phyloP scores from a whole-genome alignment of 2,113 vertebrate species.

The Muscicapa adusta region DNA sequence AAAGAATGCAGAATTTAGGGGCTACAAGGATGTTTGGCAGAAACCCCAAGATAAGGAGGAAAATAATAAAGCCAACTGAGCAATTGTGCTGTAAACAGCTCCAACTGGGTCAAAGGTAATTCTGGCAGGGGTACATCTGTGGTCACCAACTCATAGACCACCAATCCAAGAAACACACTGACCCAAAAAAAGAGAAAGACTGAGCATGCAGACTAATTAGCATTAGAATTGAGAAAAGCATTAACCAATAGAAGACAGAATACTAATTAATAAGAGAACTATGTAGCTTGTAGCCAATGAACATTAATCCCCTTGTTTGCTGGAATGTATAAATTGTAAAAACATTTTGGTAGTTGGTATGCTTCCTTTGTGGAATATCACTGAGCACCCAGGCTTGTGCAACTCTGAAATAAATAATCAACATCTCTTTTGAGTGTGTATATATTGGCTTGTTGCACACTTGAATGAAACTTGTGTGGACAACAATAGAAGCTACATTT shows the following conservation, averaged over 20 bases:
- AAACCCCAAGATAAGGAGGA: background rate
- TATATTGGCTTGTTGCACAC: background rate
- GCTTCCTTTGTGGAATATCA: background rate
- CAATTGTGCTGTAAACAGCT: background rate
- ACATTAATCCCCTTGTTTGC: background rate
- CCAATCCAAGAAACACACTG: background rate
- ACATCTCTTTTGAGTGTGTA: accelerated
- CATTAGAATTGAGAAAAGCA: background rate
- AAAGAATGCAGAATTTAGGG: background rate
- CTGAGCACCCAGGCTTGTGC: background rate
- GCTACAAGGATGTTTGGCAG: background rate
- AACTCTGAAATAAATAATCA: background rate
- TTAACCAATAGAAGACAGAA: background rate
- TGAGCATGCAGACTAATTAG: background rate
- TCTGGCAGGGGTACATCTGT: background rate
- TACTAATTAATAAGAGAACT: background rate
- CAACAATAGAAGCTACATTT: background rate
- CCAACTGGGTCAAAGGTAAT: background rate
- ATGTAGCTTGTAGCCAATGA: background rate
- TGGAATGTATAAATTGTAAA: background rate
- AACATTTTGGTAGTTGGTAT: background rate
- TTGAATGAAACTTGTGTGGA: background rate
- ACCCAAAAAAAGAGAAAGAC: background rate
- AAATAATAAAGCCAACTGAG: background rate
- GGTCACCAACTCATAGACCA: background rate